These are phyloP conservation scores for Hofmannophila pseudospretella DNA, from an alignment of 2,888 invertebrate genomes.

Conservation along the genomic window DNA sequence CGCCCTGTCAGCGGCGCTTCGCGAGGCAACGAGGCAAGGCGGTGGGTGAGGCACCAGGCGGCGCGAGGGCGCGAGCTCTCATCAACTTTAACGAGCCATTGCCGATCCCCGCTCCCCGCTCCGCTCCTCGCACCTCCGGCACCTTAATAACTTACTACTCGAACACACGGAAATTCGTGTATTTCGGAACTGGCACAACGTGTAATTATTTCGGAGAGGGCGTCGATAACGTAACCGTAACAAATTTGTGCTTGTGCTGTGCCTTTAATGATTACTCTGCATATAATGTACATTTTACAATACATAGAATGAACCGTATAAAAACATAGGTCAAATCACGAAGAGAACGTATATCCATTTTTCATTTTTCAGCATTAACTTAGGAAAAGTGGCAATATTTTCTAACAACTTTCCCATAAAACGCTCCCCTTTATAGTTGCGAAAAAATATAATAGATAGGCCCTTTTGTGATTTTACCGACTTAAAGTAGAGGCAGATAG, in stretches of 20 bases:
- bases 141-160: conserved; percentile 11
- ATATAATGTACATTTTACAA: no score
- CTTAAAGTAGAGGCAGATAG: no score
- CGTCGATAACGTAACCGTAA: conserved; percentile 64
- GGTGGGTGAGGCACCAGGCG: no score
- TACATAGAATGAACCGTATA: no score
- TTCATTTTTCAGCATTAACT: background rate
- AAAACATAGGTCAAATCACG: no score
- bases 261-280: no score
- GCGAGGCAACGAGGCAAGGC: conserved; percentile 33
- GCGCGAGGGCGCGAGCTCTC: conserved; percentile 62
- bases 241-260: no score
- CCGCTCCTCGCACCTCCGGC: conserved; percentile 22
- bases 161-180: conserved; percentile 53
- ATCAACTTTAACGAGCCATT: conserved; percentile 76
- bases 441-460: no score
- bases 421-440: no score
- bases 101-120: conserved; percentile 34
- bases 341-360: conserved; percentile 19
- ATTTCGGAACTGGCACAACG: conserved; percentile 68
- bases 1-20: conserved; percentile 35
- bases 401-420: no score
- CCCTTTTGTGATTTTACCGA: no score
- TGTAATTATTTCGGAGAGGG: conserved; percentile 70
- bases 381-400: no score